These are phyloP conservation scores for Montipora capitata DNA, from an alignment of 92 coral and sea anemone species.

Conservation along the genomic window DNA sequence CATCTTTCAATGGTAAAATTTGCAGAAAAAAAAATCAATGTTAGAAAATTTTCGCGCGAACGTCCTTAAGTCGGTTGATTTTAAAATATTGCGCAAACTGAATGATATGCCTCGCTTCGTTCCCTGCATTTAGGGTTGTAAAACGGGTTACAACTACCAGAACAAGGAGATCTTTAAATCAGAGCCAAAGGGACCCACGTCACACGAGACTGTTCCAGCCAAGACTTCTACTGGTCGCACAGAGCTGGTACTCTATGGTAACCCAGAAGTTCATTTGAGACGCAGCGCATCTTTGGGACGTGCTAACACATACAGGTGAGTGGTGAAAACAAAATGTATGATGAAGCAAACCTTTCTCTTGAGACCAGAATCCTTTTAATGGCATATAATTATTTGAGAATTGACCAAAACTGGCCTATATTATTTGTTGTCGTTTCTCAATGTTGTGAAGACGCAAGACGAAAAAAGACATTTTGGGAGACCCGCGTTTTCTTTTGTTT, in stretches of 20 bases:
- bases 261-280: slow-evolving; percentile 48
- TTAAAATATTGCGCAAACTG: too few relatives aligned
- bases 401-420: too few relatives aligned
- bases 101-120: background rate
- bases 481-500: too few relatives aligned
- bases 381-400: too few relatives aligned
- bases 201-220: slow-evolving; percentile 63
- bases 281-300: slow-evolving; percentile 68
- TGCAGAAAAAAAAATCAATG: too few relatives aligned
- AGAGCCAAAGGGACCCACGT: slow-evolving; percentile 57
- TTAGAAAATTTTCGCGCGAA: background rate
- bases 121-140: slow-evolving; percentile 72
- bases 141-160: slow-evolving; percentile 83
- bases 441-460: too few relatives aligned
- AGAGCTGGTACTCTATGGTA: slow-evolving; percentile 52
- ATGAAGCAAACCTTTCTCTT: too few relatives aligned
- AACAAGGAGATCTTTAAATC: slow-evolving; percentile 72
- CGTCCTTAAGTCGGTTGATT: too few relatives aligned
- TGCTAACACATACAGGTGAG: slow-evolving; percentile 67
- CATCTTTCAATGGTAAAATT: too few relatives aligned
- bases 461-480: too few relatives aligned
- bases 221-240: slow-evolving; percentile 67
- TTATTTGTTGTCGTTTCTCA: too few relatives aligned
- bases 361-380: too few relatives aligned
- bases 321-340: background rate